Evolutionary conservation across 2,888 invertebrate species (phyloP), one percentile per base, ranked within the genome.

Genomic region (Parochlus steinenii): DNA sequence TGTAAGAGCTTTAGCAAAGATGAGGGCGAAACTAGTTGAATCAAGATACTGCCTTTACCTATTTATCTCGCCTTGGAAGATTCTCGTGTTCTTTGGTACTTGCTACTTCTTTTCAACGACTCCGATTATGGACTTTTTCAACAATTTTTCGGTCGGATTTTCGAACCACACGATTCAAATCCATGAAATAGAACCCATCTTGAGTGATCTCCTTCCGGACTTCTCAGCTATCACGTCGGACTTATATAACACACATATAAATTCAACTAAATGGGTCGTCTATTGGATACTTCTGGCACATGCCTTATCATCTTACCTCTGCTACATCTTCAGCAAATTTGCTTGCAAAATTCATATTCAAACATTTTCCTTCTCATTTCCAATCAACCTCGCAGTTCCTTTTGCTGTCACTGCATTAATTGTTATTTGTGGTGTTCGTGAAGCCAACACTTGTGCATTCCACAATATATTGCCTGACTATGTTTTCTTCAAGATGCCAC

Each of bases 271-370:
- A 7, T 41, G 43, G 25, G 50, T 51, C 6, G 51, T 57, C 31
- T 43, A 77, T 20, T 69, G 70, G 56, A 67, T 76, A 1, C 60
- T 74, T 14, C 41, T 74, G 1, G 63, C 80, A 19, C 83, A 86
- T 54, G 63, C 76, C 2, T 42, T 58, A 0, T 55, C 74, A 0
- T 71, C 79, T 2, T 75, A 80, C 47, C 43, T 79, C 7, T 71
- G 72, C 44, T 79, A 72, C 48, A 62, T 63, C 14, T 67, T 69
- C 41, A 68, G 74, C 4, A 89, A 85, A 60, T 82, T 85, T 45
- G 78, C 86, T 1, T 86, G 85, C 61, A 83, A 82, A 62, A 79
- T 87, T 42, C 72, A 81, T 52, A 87, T 93, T 51, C 90, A 92
- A 54, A 71, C 74, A 35, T 77, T 86, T 52, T 80, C 87, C 46